phyloP scores from a whole-genome alignment of 2,888 invertebrate genomes.

The Drosophila pseudotalamancana region DNA sequence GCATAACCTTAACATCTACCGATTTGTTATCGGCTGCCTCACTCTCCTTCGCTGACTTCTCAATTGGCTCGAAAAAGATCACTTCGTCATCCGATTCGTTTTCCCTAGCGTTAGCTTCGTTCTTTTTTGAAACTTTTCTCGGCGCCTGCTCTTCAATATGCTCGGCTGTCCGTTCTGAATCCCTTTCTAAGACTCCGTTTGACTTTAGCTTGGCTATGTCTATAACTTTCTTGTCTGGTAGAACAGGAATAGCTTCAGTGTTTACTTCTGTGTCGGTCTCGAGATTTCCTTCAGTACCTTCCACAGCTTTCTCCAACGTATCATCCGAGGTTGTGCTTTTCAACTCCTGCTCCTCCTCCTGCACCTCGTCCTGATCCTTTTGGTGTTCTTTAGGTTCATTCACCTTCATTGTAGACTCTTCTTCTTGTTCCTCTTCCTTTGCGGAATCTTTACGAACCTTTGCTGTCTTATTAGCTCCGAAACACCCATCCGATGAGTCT shows the following conservation, averaged over 20 bases:
- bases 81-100: slow-evolving; percentile 75
- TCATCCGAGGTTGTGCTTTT: slow-evolving; percentile 11
- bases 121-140: slow-evolving; percentile 1
- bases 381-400: not conserved
- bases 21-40: not conserved
- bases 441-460: not conserved
- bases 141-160: not conserved
- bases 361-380: too few species aligned
- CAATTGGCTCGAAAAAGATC: slow-evolving; percentile 71
- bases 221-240: not conserved
- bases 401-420: not conserved
- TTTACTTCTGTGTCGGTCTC: not conserved
- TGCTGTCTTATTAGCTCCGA: not conserved
- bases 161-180: not conserved
- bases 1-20: slow-evolving; percentile 3
- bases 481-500: slow-evolving; percentile 50
- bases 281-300: not conserved
- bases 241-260: not conserved
- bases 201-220: not conserved
- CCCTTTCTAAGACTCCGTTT: slow-evolving; percentile 4
- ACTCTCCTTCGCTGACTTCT: slow-evolving; percentile 30
- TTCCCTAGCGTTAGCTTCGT: slow-evolving; percentile 7
- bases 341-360: slow-evolving; percentile 14
- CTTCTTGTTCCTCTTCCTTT: not conserved
- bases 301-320: not conserved